Conservation (phyloP, 2,113 vertebrate species). For the Tachuris rubrigastra region DNA sequence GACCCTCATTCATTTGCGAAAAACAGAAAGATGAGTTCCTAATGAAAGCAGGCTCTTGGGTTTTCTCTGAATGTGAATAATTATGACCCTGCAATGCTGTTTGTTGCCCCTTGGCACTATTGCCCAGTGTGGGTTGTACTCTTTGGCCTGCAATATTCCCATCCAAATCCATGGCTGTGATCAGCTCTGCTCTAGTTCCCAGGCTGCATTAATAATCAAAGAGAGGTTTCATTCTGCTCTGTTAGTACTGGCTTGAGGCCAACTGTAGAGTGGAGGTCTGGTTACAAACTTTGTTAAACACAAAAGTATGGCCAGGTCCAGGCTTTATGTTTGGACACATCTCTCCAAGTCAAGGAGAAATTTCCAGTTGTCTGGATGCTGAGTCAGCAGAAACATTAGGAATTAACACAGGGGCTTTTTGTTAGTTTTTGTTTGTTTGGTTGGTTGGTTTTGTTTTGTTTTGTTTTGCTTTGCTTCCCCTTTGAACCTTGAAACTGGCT, state of each 20-base stretch:
- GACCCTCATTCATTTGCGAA: neutral
- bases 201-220: neutral
- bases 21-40: neutral
- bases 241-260: neutral
- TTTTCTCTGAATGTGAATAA: neutral
- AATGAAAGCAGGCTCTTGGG: neutral
- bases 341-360: neutral
- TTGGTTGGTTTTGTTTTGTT: too few relatives aligned
- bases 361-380: conserved; percentile 39
- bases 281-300: conserved; percentile 1
- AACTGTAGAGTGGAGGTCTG: neutral
- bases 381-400: conserved; percentile 18
- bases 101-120: neutral
- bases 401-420: neutral
- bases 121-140: neutral
- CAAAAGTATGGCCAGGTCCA: neutral
- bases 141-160: neutral
- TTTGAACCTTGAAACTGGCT: neutral
- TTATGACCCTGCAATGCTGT: neutral
- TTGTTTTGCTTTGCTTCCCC: neutral
- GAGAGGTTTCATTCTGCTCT: conserved; percentile 27
- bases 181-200: neutral
- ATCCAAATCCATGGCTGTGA: neutral
- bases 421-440: too few relatives aligned
- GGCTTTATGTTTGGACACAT: conserved; percentile 9